phyloP scores from a whole-genome alignment of 2,797 vertebrate genomes.

The Lagocephalus sceleratus region DNA sequence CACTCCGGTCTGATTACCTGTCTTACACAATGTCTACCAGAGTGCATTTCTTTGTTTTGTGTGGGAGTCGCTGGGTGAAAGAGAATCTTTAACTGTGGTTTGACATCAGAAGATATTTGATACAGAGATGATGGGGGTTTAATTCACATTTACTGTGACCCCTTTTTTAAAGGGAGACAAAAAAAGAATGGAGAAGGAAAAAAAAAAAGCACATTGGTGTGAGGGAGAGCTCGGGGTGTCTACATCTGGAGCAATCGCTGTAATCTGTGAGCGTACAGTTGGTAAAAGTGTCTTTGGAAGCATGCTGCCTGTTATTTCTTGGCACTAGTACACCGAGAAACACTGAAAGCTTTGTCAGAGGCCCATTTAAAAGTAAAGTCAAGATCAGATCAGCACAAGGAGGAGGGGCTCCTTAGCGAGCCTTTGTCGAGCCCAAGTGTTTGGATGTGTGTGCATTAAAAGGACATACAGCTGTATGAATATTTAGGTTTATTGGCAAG shows the following conservation, averaged over 20 bases:
- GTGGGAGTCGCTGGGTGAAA: slow-evolving; percentile 5
- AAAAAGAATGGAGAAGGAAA: slow-evolving; percentile 9
- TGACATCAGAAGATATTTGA: slow-evolving; percentile 36
- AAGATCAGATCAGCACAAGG: slow-evolving; percentile 27
- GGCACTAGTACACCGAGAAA: slow-evolving; percentile 46
- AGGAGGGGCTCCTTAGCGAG: no score
- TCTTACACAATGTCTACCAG: slow-evolving; percentile 32
- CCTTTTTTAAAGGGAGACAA: slow-evolving; percentile 13
- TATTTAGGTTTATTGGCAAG: slow-evolving; percentile 36
- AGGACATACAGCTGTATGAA: slow-evolving; percentile 16
- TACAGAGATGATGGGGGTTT: slow-evolving; percentile 21
- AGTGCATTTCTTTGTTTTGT: slow-evolving; percentile 11
- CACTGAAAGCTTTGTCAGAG: slow-evolving; percentile 64
- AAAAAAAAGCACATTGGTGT: slow-evolving; percentile 4
- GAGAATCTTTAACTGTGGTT: slow-evolving; percentile 14
- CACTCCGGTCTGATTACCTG: slow-evolving; percentile 37
- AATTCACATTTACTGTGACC: slow-evolving; percentile 10
- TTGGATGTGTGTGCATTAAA: slow-evolving; percentile 4
- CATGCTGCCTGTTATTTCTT: slow-evolving; percentile 55
- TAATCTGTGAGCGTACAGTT: slow-evolving; percentile 4
- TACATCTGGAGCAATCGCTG: slow-evolving; percentile 44
- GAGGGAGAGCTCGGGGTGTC: slow-evolving; percentile 19
- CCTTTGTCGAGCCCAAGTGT: slow-evolving; percentile 3
- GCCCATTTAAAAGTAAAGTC: slow-evolving; percentile 44
- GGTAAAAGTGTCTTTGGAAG: slow-evolving; percentile 39